Evolutionary conservation across 2,797 vertebrate genomes (phyloP).

Genomic region (Parauchenoglanis ngamensis): DNA sequence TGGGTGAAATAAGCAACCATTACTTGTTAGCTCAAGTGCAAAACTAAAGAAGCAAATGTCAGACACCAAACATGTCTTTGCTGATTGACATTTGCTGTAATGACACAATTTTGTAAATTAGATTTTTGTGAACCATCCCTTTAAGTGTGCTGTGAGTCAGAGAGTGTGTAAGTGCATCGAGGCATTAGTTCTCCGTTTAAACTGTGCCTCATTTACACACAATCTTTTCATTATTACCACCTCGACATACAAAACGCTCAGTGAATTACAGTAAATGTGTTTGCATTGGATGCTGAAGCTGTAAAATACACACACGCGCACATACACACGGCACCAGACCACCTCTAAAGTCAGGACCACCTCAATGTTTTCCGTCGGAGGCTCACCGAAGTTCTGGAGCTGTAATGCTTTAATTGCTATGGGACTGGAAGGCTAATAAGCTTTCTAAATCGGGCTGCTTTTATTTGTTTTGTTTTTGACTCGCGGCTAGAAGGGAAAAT

Average conservation of each 20-base stretch:
- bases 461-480: constrained; percentile 83
- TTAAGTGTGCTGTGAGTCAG: constrained; percentile 19
- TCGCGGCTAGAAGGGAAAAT: constrained; percentile 77
- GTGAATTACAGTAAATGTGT: constrained; percentile 52
- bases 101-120: constrained; percentile 18
- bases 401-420: constrained; percentile 83
- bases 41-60: constrained; percentile 16
- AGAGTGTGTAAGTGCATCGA: constrained; percentile 12
- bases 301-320: constrained; percentile 46
- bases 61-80: constrained; percentile 1
- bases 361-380: constrained; percentile 78
- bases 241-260: constrained; percentile 30
- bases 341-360: constrained; percentile 80
- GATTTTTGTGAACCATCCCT: not conserved
- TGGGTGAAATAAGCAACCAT: constrained; percentile 13
- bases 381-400: constrained; percentile 80
- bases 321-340: constrained; percentile 67
- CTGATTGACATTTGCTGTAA: constrained; percentile 33
- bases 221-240: constrained; percentile 45
- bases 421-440: constrained; percentile 84
- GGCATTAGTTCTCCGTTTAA: constrained; percentile 3
- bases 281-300: constrained; percentile 55
- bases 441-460: constrained; percentile 82
- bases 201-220: constrained; percentile 37
- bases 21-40: constrained; percentile 12